Evolutionary conservation across 1,140 invertebrate genomes (phyloP).

Genomic region (Cydia amplana): DNA sequence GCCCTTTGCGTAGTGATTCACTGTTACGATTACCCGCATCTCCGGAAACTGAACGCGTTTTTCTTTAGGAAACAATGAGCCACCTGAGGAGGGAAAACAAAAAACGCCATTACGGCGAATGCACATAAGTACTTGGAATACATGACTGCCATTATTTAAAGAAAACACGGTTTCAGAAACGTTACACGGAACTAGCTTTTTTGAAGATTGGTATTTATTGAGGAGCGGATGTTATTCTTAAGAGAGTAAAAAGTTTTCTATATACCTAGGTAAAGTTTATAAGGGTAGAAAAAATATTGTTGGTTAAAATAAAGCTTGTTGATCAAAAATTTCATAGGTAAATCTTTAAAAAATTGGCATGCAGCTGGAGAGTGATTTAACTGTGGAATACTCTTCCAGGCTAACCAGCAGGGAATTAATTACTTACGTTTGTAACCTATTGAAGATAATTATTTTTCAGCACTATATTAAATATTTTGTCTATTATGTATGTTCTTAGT

Average conservation of each 20-base stretch:
- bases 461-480: too few species aligned
- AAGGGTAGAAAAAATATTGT: too few species aligned
- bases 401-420: too few species aligned
- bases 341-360: too few species aligned
- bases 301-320: too few species aligned
- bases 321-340: too few species aligned
- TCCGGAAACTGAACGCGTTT: conserved; percentile 37
- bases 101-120: conserved; percentile 43
- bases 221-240: not conserved
- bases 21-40: conserved; percentile 42
- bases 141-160: conserved; percentile 31
- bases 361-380: too few species aligned
- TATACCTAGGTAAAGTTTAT: too few species aligned
- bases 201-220: not conserved
- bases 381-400: too few species aligned
- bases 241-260: not conserved
- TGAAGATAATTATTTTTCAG: too few species aligned
- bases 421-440: too few species aligned
- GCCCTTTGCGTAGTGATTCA: conserved; percentile 33
- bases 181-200: not conserved
- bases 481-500: too few species aligned
- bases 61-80: conserved; percentile 43
- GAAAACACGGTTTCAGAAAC: conserved; percentile 23
- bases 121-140: conserved; percentile 25
- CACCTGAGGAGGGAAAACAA: conserved; percentile 48